phyloP scores from a whole-genome alignment of 2,888 invertebrate species.

The Sesia bembeciformis region DNA sequence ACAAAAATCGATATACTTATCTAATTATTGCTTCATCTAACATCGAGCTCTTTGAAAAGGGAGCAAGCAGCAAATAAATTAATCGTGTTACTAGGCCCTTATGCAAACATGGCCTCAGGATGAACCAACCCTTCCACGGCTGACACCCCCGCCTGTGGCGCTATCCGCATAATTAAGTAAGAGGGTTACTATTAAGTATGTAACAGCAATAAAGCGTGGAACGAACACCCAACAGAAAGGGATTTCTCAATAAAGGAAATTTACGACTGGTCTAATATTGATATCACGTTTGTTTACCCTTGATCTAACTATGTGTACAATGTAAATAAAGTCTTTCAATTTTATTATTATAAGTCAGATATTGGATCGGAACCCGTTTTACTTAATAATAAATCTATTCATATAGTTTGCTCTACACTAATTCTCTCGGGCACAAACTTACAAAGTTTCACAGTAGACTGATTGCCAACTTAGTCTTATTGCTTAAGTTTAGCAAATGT shows the following conservation, averaged over 20 bases:
- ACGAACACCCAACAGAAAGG: constrained; percentile 35
- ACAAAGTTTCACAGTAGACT: constrained; percentile 11
- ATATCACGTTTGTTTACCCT: not conserved
- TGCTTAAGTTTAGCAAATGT: constrained; percentile 6
- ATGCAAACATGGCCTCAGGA: constrained; percentile 41
- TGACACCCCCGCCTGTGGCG: constrained; percentile 30
- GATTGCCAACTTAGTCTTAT: constrained; percentile 20
- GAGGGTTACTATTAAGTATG: constrained; percentile 60
- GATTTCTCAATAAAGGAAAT: constrained; percentile 43
- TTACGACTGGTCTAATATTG: constrained; percentile 17
- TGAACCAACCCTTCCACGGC: constrained; percentile 36
- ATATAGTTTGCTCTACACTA: constrained; percentile 2
- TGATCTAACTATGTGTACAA: not conserved
- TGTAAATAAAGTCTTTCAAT: not conserved
- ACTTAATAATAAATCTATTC: not conserved
- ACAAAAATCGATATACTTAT: too few relatives aligned
- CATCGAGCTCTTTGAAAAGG: constrained; percentile 27
- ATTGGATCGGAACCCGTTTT: not conserved
- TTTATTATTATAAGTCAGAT: not conserved
- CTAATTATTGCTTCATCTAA: too few relatives aligned
- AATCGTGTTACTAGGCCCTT: constrained; percentile 49
- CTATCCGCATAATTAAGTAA: constrained; percentile 67
- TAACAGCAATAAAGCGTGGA: constrained; percentile 57
- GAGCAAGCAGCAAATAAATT: constrained; percentile 42
- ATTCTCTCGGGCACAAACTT: constrained; percentile 7